Base-by-base conservation (phyloP, 2,888 invertebrate species). In the Drosophila mettleri region DNA sequence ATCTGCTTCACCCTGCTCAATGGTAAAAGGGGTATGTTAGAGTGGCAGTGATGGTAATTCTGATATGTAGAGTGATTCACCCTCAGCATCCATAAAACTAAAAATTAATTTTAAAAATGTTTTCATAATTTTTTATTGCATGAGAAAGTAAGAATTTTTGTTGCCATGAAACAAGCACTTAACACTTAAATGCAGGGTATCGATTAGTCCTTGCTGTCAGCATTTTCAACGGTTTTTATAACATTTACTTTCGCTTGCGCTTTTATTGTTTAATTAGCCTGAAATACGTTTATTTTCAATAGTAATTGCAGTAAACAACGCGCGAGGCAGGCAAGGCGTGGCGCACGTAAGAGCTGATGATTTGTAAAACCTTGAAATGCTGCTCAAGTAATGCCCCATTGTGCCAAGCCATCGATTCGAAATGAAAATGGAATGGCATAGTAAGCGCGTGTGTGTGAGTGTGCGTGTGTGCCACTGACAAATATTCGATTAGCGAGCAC, bases 231-330 rank as follows among this genome's bases (percentile, higher is more conserved):
- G 33, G n/a, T 38, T 69, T 53, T 74, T 60, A 52, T 78, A 67
- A 51, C 65, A 62, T 67, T 76, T 83, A 62, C 63, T 83, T 70
- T 80, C 64, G 54, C 58, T 41, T 57, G 73, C 51, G 64, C 76
- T 85, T 88, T 83, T 87, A 76, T 88, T 84, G 87, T 84, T 87
- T 84, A 84, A 84, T 84, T 84, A 84, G 84, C 89, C 76, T 85
- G 84, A 84, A 88, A 88, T 85, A 88, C 85, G 89, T 85, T 84
- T 84, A 88, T 88, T 88, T 84, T 88, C 85, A 69, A 78, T 88
- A 67, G 70, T 63, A 84, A 84, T 85, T 78, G 88, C 52, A 73
- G 88, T 81, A 81, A 88, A 84, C 83, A 88, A 80, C 51, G 74
- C 29, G 68, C 69, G 60, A 70, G 69, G 69, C 60, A 63, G 34